Evolutionary conservation across 2,113 vertebrate species (phyloP), one percentile per base, ranked within the genome.

Genomic region (Himantopus leucocephalus): DNA sequence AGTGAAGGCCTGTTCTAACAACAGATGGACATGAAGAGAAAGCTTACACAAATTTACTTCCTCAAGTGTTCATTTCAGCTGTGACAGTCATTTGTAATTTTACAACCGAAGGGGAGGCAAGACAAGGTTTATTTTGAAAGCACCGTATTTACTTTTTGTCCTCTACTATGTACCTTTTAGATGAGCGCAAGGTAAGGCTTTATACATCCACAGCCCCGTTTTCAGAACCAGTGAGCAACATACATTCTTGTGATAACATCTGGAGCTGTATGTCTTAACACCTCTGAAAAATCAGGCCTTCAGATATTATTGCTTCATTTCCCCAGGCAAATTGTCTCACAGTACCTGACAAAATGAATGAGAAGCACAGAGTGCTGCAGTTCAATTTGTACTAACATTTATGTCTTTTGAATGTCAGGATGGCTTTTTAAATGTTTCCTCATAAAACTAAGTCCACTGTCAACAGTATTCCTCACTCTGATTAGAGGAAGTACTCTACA

Each of bases 371-470:
- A 92, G 67, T 80, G 78, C 78, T 88, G 75, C 81, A 74, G 82
- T 94, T 95, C 92, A 94, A 71, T 94, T 83, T 94, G 75, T 80
- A 80, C 92, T 96, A 96, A 94, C 96, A 93, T 96, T 93, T 95
- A 96, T 90, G 75, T 88, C 92, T 95, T 96, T 75, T 86, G 90
- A 96, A 94, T 96, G 85, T 96, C 85, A 94, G 82, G 55, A 92
- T 90, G 45, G 82, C 32, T 96, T 94, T 94, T 93, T 63, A 96
- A 94, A 90, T 90, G 94, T 88, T 95, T 95, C 50, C 75, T 96
- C 72, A 62, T 95, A 94, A 96, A 96, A 90, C 75, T 86, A 94
- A 95, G 88, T 90, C 96, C 96, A 94, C 71, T 92, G 88, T 94
- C 93, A 93, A 95, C 90, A 94, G n/a, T 70, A 80, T 92, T 88